phyloP scores from a whole-genome alignment of 2,888 invertebrate species.

The Ochropleura plecta region DNA sequence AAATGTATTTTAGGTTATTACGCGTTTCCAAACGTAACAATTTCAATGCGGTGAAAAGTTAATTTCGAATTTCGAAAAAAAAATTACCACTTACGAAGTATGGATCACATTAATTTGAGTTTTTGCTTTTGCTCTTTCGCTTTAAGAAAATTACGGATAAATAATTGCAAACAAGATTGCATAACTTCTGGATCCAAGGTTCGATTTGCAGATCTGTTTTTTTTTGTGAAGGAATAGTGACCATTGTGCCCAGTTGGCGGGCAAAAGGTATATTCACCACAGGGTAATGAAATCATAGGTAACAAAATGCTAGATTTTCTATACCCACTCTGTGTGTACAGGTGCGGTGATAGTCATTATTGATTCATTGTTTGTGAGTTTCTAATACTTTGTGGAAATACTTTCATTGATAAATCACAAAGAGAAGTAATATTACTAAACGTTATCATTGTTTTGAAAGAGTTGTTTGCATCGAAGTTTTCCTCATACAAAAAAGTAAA shows the following conservation, averaged over 20 bases:
- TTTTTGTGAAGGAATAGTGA: not conserved
- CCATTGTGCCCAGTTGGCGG: not conserved
- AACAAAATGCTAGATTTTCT: not conserved
- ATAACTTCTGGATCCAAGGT: not conserved
- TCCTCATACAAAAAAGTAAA: constrained; percentile 1
- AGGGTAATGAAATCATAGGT: not conserved
- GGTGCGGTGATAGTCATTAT: not conserved
- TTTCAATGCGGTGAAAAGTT: too few relatives aligned
- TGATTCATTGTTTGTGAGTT: not conserved
- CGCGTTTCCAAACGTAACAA: too few relatives aligned
- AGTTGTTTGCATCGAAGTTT: constrained; percentile 16
- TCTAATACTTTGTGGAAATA: constrained; percentile 3
- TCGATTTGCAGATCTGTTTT: too few relatives aligned
- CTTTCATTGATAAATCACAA: not conserved
- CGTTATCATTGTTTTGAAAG: constrained; percentile 42
- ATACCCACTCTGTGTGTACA: not conserved
- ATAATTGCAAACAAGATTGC: not conserved
- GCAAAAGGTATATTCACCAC: too few relatives aligned
- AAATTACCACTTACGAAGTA: not conserved
- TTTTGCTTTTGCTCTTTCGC: too few relatives aligned
- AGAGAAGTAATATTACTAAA: not conserved
- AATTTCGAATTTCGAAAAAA: not conserved
- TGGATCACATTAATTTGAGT: not conserved
- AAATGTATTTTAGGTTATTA: too few relatives aligned
- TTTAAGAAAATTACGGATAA: not conserved